Conservation (phyloP, 2,797 vertebrate species). For the Gymnothorax javanicus region DNA sequence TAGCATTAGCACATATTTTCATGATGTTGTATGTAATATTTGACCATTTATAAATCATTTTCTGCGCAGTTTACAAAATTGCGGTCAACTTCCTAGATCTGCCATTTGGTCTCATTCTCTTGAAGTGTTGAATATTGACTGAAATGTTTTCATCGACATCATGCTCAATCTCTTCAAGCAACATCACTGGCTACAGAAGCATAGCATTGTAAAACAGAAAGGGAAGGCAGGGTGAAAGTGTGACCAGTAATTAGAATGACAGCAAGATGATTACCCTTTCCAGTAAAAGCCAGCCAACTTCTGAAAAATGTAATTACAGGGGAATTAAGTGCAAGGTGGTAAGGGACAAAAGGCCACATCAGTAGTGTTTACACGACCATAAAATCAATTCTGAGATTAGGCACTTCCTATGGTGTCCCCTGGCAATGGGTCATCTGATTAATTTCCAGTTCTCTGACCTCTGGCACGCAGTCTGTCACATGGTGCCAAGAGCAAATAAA, state of each 20-base stretch:
- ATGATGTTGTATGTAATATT: not conserved
- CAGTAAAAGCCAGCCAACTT: constrained; percentile 30
- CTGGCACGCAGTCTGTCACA: constrained; percentile 38
- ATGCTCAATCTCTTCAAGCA: not conserved
- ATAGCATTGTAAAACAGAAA: not conserved
- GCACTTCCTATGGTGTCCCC: constrained; percentile 51
- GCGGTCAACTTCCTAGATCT: not conserved
- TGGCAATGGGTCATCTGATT: constrained; percentile 44
- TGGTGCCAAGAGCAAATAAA: constrained; percentile 43
- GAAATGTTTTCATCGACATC: not conserved
- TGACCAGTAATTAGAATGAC: constrained; percentile 25
- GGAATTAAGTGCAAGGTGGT: constrained; percentile 45
- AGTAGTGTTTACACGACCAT: constrained; percentile 54
- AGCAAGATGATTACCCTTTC: constrained; percentile 30
- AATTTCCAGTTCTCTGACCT: constrained; percentile 44
- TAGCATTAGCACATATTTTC: not conserved
- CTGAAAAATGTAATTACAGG: constrained; percentile 34
- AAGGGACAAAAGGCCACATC: constrained; percentile 37
- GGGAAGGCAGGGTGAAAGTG: not conserved
- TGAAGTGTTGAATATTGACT: not conserved
- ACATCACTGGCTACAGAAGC: not conserved
- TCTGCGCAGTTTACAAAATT: not conserved
- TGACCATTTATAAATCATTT: too few species aligned
- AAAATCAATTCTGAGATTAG: constrained; percentile 50
- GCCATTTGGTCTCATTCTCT: constrained; percentile 20